A percentile compares a stretch with the other conserved stretches of the same genome.
phyloP scores from a whole-genome alignment of 2,113 vertebrate species.

The Etheostoma spectabile region DNA sequence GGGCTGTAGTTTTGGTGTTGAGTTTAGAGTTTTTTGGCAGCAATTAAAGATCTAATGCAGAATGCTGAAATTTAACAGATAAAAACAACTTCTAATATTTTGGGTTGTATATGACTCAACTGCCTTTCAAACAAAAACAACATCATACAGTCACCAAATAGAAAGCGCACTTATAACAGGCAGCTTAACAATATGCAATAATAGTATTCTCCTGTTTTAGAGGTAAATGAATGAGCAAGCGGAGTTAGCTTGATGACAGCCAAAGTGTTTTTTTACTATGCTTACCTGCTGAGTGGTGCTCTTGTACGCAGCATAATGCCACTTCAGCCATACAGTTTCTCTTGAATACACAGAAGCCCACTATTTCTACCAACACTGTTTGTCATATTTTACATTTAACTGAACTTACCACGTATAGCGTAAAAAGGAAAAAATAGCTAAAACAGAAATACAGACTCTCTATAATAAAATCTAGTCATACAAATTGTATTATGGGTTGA shows the following conservation, averaged over 20 bases:
- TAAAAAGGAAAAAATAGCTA: neutral
- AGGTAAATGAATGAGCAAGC: conserved; percentile 42
- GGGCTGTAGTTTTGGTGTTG: conserved; percentile 7
- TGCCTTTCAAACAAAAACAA: neutral
- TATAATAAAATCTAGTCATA: neutral
- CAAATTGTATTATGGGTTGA: neutral
- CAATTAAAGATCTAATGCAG: conserved; percentile 18
- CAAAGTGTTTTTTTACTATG: conserved; percentile 47
- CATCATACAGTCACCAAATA: neutral
- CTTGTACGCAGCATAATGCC: conserved; percentile 34
- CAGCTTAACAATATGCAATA: conserved; percentile 34
- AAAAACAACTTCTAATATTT: conserved; percentile 7
- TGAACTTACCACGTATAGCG: neutral
- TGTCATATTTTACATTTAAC: neutral
- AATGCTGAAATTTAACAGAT: conserved; percentile 17
- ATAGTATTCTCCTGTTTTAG: conserved; percentile 20
- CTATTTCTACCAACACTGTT: neutral
- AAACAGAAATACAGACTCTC: neutral
- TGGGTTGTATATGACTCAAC: neutral
- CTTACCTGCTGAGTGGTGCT: conserved; percentile 54
- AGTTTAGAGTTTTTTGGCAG: conserved; percentile 10
- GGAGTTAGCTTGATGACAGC: conserved; percentile 46
- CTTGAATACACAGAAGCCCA: neutral
- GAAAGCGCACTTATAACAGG: conserved; percentile 10
- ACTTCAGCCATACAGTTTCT: conserved; percentile 30